Evolutionary conservation across 2,113 vertebrate genomes (phyloP).

Genomic region (Phaetusa simplex): DNA sequence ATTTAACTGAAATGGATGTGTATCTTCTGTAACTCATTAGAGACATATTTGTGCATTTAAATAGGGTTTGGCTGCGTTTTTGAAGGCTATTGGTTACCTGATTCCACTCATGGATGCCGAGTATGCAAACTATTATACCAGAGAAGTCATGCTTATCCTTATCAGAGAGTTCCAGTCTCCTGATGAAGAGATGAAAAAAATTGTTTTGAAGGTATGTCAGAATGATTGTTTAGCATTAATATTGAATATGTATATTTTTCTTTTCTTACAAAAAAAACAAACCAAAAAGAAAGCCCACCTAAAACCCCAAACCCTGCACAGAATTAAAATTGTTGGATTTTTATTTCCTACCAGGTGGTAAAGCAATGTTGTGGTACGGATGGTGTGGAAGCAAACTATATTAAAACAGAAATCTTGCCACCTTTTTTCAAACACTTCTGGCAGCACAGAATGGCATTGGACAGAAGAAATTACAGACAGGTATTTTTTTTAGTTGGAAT

Average conservation of each 20-base stretch:
- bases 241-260: not conserved
- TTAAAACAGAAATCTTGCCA: conserved; percentile 98
- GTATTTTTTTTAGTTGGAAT: conserved; percentile 61
- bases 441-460: conserved; percentile 98
- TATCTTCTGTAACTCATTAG: not conserved
- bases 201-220: conserved; percentile 90
- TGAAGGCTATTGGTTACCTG: conserved; percentile 98
- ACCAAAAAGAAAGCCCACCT: not conserved
- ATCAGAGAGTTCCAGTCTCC: conserved; percentile 99
- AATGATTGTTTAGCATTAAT: not conserved
- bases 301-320: not conserved
- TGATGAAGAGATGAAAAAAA: conserved; percentile 99
- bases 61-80: conserved; percentile 96
- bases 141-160: conserved; percentile 98
- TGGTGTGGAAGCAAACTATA: conserved; percentile 98
- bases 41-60: not conserved
- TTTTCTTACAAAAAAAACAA: not conserved
- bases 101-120: conserved; percentile 99
- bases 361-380: conserved; percentile 98
- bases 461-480: conserved; percentile 98
- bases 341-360: conserved; percentile 83
- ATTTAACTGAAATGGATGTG: not conserved
- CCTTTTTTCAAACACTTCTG: conserved; percentile 99
- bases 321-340: not conserved
- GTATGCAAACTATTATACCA: conserved; percentile 98